phyloP scores from a whole-genome alignment of 2,888 invertebrate genomes.

The Notocelia uddmanniana region DNA sequence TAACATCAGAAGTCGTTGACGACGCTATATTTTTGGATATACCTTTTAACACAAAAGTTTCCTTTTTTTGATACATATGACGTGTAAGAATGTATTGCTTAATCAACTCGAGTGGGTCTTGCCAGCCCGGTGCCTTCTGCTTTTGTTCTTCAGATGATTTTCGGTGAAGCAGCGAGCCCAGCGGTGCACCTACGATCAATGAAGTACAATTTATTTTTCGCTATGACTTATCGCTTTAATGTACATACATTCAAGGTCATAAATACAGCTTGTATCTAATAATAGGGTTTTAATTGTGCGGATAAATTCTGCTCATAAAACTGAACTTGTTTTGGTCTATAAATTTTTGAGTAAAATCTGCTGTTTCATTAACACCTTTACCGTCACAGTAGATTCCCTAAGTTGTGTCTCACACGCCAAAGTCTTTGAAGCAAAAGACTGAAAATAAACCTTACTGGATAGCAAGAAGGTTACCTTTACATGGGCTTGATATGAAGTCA shows the following conservation, averaged over 20 bases:
- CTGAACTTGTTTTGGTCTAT: not conserved
- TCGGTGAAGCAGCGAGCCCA: constrained; percentile 66
- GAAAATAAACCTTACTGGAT: no score
- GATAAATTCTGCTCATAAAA: not conserved
- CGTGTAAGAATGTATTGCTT: constrained; percentile 5
- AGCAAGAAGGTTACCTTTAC: no score
- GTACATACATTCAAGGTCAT: not conserved
- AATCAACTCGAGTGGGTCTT: constrained; percentile 47
- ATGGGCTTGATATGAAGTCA: no score
- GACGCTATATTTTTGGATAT: not conserved
- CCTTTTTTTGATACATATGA: not conserved
- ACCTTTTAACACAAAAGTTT: constrained; percentile 6
- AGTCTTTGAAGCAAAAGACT: no score
- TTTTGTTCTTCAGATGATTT: constrained; percentile 64
- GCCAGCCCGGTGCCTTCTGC: constrained; percentile 50
- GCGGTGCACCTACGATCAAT: constrained; percentile 75
- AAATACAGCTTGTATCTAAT: not conserved
- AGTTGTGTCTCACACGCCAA: no score
- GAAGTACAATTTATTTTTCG: constrained; percentile 59
- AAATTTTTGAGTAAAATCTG: not conserved
- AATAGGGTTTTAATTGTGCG: not conserved
- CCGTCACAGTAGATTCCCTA: no score
- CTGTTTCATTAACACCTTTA: no score
- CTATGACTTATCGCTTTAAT: not conserved
- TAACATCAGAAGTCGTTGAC: not conserved